Conservation (phyloP, 1,140 invertebrate species). For the Atta colombica region DNA sequence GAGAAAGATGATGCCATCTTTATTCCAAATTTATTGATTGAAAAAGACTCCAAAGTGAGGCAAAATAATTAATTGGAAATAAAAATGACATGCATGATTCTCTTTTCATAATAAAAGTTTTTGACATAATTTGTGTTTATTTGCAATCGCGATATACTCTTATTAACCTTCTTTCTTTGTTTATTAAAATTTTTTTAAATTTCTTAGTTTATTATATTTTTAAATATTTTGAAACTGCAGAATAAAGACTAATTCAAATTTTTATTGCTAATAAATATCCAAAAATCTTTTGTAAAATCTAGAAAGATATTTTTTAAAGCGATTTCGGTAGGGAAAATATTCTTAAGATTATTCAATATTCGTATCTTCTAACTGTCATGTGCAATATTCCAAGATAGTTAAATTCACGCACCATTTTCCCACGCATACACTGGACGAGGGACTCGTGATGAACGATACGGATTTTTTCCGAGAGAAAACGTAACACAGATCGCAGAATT, state of each 20-base stretch:
- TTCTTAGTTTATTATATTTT: too few species aligned
- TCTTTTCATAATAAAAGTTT: too few species aligned
- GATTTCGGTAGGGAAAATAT: not conserved
- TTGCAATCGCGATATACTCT: too few species aligned
- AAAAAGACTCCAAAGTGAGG: too few species aligned
- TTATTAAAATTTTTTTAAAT: too few species aligned
- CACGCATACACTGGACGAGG: not conserved
- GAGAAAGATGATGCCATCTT: too few species aligned
- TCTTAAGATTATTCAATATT: not conserved
- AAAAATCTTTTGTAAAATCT: not conserved
- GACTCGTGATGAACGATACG: not conserved
- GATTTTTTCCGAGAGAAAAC: not conserved
- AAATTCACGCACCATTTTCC: conserved; percentile 37
- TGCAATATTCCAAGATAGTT: not conserved
- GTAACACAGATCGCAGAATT: not conserved
- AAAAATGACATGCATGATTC: too few species aligned
- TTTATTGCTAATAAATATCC: not conserved
- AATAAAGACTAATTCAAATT: not conserved
- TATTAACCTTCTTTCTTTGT: too few species aligned
- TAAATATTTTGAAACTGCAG: not conserved
- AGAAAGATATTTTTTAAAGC: not conserved
- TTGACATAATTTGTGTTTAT: too few species aligned
- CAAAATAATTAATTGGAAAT: too few species aligned
- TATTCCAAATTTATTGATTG: too few species aligned
- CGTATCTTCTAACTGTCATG: not conserved